Base-by-base conservation (phyloP, 2,797 vertebrate species). In the Silurus lanzhouensis region DNA sequence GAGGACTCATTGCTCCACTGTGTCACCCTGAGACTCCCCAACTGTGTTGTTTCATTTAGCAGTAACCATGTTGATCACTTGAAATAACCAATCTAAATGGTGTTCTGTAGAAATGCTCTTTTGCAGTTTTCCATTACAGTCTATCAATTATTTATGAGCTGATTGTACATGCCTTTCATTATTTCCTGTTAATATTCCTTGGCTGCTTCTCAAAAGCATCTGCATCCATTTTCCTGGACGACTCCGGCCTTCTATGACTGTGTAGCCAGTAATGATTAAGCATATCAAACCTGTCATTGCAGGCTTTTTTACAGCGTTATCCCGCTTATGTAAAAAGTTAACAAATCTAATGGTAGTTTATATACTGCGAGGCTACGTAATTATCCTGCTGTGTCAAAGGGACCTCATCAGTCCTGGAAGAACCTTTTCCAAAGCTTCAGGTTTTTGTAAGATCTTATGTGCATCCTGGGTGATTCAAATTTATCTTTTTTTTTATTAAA, bases 341-440 rank as follows among this genome's bases (percentile, higher is more conserved):
- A 75, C 70, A 84, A 89, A 91, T 89, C 19, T 75, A 90, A 92
- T 86, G 89, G 84, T 87, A 70, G 83, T 92, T 92, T 89, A 91
- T 89, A 90, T 92, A 90, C 82, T 86, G 88, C 66, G 87, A 82
- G 89, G 89, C 78, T 63, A 57, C 57, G 6, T 91, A 92, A 93
- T 93, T 91, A 83, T 79, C 80, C 90, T 92, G 85, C 90, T 83
- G 78, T 89, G 90, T 90, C 91, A 86, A 87, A 86, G 67, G 83
- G 80, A 90, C 85, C 86, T 91, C 92, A 90, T 93, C 91, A 87
- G 85, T 89, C 80, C 76, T 57, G 88, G 89, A 84, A 61, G 75
- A 84, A 74, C 86, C 79, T 66, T 81, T 78, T 44, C 17, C 75
- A 31, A 61, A 61, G 9, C 57, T 58, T 60, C 75, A 25, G 13